Percentiles rank a stretch among this genome's conserved stretches.
Evolutionary conservation across 2,113 vertebrate species (phyloP).

Genomic region (Mungos mungo): DNA sequence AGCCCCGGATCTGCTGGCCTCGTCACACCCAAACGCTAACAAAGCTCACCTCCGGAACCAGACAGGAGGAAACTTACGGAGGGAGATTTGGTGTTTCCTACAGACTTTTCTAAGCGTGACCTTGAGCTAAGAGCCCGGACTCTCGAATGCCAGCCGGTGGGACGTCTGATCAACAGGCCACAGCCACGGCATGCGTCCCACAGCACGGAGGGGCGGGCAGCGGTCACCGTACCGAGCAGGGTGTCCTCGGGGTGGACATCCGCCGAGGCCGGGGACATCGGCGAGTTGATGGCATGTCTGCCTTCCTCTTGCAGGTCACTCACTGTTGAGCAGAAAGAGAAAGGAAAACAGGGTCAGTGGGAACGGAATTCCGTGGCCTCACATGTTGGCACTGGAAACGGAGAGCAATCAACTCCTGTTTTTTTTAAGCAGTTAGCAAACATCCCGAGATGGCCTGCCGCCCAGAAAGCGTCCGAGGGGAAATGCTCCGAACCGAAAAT

Average conservation of each 20-base stretch:
- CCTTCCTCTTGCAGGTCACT: constrained; percentile 97
- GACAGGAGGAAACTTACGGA: neutral
- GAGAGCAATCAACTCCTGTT: too few relatives aligned
- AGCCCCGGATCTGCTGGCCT: neutral
- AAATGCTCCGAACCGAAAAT: fast-evolving
- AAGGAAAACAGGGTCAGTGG: neutral
- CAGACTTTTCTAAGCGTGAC: neutral
- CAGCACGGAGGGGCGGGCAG: fast-evolving
- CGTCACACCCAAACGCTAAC: fast-evolving
- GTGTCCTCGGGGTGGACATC: constrained; percentile 94
- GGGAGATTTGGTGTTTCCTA: neutral
- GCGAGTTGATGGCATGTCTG: constrained; percentile 94
- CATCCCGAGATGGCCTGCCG: neutral
- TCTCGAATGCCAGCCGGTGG: fast-evolving
- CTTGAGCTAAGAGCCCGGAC: neutral
- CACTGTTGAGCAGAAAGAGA: constrained; percentile 84
- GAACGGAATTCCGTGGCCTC: fast-evolving
- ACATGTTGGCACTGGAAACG: fast-evolving
- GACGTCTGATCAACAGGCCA: neutral
- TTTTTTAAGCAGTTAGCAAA: neutral
- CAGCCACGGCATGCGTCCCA: fast-evolving
- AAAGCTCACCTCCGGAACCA: too few relatives aligned
- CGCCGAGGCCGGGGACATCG: constrained; percentile 85
- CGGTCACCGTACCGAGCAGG: constrained; percentile 87
- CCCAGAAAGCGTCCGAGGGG: neutral